Base-by-base conservation (phyloP, 1,140 invertebrate species). In the Limonius californicus region DNA sequence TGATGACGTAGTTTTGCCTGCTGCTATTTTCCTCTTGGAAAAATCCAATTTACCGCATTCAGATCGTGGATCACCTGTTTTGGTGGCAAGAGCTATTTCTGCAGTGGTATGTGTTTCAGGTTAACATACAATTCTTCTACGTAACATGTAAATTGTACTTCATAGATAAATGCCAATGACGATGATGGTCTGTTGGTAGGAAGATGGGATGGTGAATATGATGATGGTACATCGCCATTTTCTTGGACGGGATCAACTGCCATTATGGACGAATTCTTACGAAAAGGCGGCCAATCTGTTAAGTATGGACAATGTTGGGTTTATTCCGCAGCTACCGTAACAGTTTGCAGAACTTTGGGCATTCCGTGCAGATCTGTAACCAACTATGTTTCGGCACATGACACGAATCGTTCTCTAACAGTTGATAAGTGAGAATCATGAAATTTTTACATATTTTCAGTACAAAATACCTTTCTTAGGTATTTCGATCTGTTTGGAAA, bases 241-340 rank as follows among this genome's bases (percentile, higher is more conserved):
- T 81, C 83, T 9, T 90, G 88, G 88, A 88, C 84, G 35, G 88
- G 88, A 32, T 86, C 84, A 19, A 79, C 85, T 0, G 81, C 84
- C 19, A 90, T 91, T 54, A 72, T 90, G 70, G 85, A 89, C 68
- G 77, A 88, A 74, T 91, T 80, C 69, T 81, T 81, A 42, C 84
- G 75, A 32, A 80, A 81, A n/a, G 82, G 81, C 9, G 83, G 84
- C 55, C 75, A 78, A 47, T 83, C 88, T 1, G 88, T 92, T 1
- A 87, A 88, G 73, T 93, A 87, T 73, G 90, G 89, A 1, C 90
- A 92, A 73, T 92, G 90, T 74, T 92, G 89, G 89, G 87, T 91
- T 1, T 92, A 87, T 72, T 87, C 89, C 12, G 90, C 85, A 18
- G 77, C 89, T 6, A 80, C 85, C 0, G 87, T 86, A 1, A 89